Base-by-base conservation (phyloP, 53 echinoderm and acorn worm genomes). In the Echinometra lucunter region DNA sequence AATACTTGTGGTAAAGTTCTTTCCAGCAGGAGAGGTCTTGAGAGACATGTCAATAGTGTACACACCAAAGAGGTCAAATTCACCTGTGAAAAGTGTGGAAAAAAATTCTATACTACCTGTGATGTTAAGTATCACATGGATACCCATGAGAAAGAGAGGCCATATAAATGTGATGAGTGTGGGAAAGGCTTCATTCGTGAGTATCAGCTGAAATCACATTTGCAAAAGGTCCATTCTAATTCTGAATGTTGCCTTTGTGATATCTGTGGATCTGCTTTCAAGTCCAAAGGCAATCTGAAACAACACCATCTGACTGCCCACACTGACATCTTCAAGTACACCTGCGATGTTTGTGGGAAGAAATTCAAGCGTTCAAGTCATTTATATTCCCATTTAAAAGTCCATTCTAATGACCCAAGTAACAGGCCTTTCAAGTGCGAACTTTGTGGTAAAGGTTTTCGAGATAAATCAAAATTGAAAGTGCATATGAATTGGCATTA, bases 401-500 rank as follows among this genome's bases (percentile, higher is more conserved):
- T 60, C 23, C 89, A 89, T 30, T 58, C 57, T 7, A 2, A 85
- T 85, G 28, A 85, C n/a, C 85, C 85, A 28, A 34, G 7, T 10
- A 11, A 58, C 60, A 89, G 53, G 60, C 89, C 56, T 56, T 47
- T 34, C 49, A 88, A 53, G 9, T 88, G 88, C 56, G 56, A 88
- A 57, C 17, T 88, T 55, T 88, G 88, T 35, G 25, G 88, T 2
- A 88, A 88, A n/a, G 57, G 57, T 23, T 88, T 88, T 57, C 0
- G 34, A 57, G 13, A 1, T 55, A 19, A 38, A 23, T 6, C 0
- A 37, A 89, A 58, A 32, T 37, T 57, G 38, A 27, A 58, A 7
- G 89, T 89, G n/a, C 88, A 88, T 32, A 53, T 88, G 88, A 8
- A 88, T 57, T 88, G 88, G 88, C 88, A 88, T 57, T 42, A 57